Conservation (phyloP, 2,888 invertebrate species). For the Callimorpha dominula region DNA sequence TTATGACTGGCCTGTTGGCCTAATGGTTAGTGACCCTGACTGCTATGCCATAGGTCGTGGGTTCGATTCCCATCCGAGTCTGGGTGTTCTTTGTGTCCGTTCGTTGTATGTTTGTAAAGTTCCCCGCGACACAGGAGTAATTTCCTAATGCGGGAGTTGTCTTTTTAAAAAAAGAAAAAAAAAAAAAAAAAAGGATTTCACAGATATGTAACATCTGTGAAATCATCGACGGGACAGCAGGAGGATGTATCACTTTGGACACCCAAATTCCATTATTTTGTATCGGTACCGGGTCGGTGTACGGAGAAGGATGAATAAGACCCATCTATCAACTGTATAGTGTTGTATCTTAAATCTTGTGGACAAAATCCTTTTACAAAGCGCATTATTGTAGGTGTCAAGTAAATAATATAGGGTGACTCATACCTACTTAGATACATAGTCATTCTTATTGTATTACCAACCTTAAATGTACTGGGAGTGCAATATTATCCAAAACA, state of each 20-base stretch:
- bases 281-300: not conserved
- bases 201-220: not conserved
- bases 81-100: too few relatives aligned
- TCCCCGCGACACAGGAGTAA: too few relatives aligned
- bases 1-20: too few relatives aligned
- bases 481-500: not conserved
- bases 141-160: too few relatives aligned
- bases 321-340: not conserved
- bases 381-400: not conserved
- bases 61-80: too few relatives aligned
- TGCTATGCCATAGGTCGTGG: too few relatives aligned
- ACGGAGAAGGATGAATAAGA: not conserved
- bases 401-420: not conserved
- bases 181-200: too few relatives aligned
- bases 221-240: not conserved
- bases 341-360: not conserved
- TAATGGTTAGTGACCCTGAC: too few relatives aligned
- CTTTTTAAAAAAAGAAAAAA: too few relatives aligned
- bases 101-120: too few relatives aligned
- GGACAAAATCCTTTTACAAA: not conserved
- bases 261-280: not conserved
- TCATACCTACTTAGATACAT: not conserved
- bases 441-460: not conserved
- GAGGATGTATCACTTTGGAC: not conserved
- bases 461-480: not conserved